Evolutionary conservation across 2,797 vertebrate species (phyloP), one percentile per base, ranked within the genome.

Genomic region (Sebastiscus albofasciatus): DNA sequence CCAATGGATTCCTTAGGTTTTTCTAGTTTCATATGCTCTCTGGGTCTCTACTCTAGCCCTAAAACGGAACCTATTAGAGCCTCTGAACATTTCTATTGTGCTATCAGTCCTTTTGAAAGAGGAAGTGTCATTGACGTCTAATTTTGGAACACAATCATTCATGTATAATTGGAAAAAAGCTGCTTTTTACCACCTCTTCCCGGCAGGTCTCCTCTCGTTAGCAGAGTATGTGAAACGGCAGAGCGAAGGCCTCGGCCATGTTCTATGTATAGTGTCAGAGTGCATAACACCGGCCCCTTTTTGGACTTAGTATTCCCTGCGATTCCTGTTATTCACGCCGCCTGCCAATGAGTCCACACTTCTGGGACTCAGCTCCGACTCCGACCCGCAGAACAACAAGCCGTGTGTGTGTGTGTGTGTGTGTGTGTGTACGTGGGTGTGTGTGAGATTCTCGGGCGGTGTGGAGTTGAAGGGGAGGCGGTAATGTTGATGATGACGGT

Each of bases 191-290:
- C 52, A 0, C 6, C 1, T 4, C 46, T 61, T 27, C 62, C 59
- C 16, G 52, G 61, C 72, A 75, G 46, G 10, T 26, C 42, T 60
- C 31, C 46, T 71, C 67, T 80, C 18, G 58, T 87, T 81, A 81
- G 71, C 0, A 0, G 20, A 52, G 52, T 18, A 62, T 66, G 75
- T 64, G 77, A 62, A 77, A 36, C 54, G n/a, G 67, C 72, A 36
- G 36, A 69, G 77, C 6, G 52, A 64, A 73, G 82, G 56, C 74
- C 80, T 80, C 36, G 1, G 16, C 65, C 69, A 8, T 67, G 80
- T 31, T 80, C 84, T 92, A 88, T 90, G 66, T 88, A 80, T 88
- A 87, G 81, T 72, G 67, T 9, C 52, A 55, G 79, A 61, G 85
- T 71, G 76, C 65, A 72, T 75, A 64, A 76, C 66, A 7, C 68